Percentiles rank a stretch among this genome's conserved stretches.
These are phyloP conservation scores for Notechis scutatus DNA, from an alignment of 2,113 vertebrate species.

Conservation along the genomic window DNA sequence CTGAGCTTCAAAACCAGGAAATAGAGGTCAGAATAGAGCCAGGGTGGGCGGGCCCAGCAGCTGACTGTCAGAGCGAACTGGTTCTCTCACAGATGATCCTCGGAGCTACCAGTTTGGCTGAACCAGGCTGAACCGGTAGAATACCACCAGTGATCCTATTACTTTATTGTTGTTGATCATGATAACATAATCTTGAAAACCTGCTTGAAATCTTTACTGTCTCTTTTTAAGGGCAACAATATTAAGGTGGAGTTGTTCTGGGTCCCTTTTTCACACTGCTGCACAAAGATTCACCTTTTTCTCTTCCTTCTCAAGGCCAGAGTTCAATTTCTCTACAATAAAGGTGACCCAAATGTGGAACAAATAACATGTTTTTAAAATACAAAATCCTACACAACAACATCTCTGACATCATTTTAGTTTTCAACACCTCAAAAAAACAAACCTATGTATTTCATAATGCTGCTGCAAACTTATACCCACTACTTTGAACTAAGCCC, in stretches of 20 bases:
- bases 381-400: neutral
- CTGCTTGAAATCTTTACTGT: neutral
- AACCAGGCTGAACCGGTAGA: too few relatives aligned
- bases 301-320: neutral
- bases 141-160: too few relatives aligned
- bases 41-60: too few relatives aligned
- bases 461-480: neutral
- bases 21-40: too few relatives aligned
- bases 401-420: neutral
- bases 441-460: neutral
- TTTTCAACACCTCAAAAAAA: neutral
- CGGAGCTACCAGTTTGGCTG: too few relatives aligned
- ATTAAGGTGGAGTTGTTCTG: neutral
- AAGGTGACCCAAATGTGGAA: neutral
- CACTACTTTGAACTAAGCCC: neutral
- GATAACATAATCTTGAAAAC: neutral
- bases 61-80: too few relatives aligned
- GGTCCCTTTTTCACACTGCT: neutral
- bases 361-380: neutral
- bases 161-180: neutral
- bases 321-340: neutral
- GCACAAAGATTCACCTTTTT: neutral
- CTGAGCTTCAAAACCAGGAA: too few relatives aligned
- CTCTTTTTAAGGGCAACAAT: neutral
- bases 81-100: too few relatives aligned